These are phyloP conservation scores for Biston betularia DNA, from an alignment of 2,888 invertebrate species.

Conservation along the genomic window DNA sequence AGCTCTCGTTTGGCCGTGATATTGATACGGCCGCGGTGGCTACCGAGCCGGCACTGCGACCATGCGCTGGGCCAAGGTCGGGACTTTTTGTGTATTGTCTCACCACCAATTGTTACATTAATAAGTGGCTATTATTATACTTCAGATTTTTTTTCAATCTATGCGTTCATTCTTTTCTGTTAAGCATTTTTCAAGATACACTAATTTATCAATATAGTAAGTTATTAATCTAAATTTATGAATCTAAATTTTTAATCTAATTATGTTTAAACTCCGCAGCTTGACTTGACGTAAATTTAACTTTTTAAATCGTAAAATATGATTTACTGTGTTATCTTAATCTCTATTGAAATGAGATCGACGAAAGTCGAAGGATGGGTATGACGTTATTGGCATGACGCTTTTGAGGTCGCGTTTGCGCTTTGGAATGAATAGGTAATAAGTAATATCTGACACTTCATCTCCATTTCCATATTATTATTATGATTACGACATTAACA, in stretches of 20 bases:
- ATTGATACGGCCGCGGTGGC: slow-evolving; percentile 48
- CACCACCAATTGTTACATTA: slow-evolving; percentile 19
- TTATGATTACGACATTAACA: no score
- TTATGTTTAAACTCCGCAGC: background rate
- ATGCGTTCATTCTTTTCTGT: background rate
- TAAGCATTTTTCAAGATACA: no score
- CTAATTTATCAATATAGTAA: no score
- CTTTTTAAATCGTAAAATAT: slow-evolving; percentile 11
- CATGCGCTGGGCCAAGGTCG: slow-evolving; percentile 42
- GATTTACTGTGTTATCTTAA: slow-evolving; percentile 28
- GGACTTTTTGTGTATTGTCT: slow-evolving; percentile 32
- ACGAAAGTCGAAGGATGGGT: slow-evolving; percentile 35
- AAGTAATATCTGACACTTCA: background rate
- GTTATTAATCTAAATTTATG: no score
- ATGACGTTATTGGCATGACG: slow-evolving; percentile 36
- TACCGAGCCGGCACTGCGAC: slow-evolving; percentile 32
- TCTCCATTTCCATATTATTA: background rate
- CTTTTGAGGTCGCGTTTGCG: slow-evolving; percentile 37
- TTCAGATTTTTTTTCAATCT: background rate
- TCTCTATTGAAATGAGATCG: slow-evolving; percentile 30
- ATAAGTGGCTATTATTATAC: slow-evolving; percentile 2
- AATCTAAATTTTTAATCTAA: background rate
- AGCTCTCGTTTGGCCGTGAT: slow-evolving; percentile 42
- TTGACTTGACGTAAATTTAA: background rate
- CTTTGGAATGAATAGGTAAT: slow-evolving; percentile 23